phyloP scores from a whole-genome alignment of 2,888 invertebrate genomes.

The Papilio elwesi region DNA sequence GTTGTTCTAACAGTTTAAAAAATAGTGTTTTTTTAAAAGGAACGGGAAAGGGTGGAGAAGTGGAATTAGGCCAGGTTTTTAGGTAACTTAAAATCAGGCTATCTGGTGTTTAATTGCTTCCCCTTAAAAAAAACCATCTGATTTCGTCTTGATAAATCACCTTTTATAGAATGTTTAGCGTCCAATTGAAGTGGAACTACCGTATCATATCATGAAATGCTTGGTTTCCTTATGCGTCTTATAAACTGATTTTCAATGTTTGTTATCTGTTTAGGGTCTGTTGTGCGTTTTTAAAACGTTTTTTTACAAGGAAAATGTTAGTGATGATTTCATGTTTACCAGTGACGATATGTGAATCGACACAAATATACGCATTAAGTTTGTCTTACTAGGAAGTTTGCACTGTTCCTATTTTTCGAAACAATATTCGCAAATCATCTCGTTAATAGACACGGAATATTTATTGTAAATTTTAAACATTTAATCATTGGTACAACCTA shows the following conservation, averaged over 20 bases:
- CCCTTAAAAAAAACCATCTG: not conserved
- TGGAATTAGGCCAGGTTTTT: too few species aligned
- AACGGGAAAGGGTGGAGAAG: too few species aligned
- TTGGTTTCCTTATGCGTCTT: not conserved
- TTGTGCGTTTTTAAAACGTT: not conserved
- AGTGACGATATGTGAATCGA: not conserved
- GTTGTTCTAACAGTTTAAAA: too few species aligned
- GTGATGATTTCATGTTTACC: conserved; percentile 2
- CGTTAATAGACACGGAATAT: not conserved
- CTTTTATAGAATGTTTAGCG: conserved; percentile 16
- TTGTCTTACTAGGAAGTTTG: not conserved
- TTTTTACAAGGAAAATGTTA: not conserved
- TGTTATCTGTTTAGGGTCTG: not conserved
- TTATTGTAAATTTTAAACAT: too few species aligned
- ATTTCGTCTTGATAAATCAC: not conserved
- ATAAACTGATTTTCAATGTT: not conserved
- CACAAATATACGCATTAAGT: not conserved
- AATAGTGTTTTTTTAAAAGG: too few species aligned
- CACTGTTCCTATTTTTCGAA: not conserved
- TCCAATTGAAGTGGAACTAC: conserved; percentile 12
- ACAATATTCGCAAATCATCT: conserved; percentile 37
- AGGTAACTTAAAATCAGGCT: too few species aligned
- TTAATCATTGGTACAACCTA: too few species aligned
- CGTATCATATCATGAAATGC: conserved; percentile 2
- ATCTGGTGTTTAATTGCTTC: too few species aligned